A percentile compares a stretch with the other conserved stretches of the same genome.
phyloP scores from a whole-genome alignment of 2,888 invertebrate species.

The Drosophila hamatofila region DNA sequence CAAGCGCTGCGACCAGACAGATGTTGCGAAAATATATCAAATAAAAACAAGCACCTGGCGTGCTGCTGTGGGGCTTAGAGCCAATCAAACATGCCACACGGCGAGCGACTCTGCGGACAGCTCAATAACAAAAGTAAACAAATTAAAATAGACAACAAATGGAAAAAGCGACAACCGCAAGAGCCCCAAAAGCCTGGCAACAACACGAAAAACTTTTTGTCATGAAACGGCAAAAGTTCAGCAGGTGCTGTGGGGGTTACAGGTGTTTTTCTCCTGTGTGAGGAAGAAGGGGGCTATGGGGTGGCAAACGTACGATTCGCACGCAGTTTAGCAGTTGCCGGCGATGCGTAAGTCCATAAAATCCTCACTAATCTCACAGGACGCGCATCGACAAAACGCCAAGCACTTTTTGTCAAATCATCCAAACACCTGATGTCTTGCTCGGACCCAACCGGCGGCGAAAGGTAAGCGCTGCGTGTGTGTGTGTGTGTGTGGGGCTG shows the following conservation, averaged over 20 bases:
- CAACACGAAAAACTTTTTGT: slow-evolving; percentile 59
- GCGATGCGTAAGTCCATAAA: slow-evolving; percentile 76
- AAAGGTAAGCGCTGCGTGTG: neutral
- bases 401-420: slow-evolving; percentile 82
- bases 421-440: slow-evolving; percentile 82
- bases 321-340: slow-evolving; percentile 66
- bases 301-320: slow-evolving; percentile 49
- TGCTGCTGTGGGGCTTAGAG: slow-evolving; percentile 57
- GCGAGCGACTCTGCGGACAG: slow-evolving; percentile 39
- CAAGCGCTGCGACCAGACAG: slow-evolving; percentile 55
- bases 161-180: slow-evolving; percentile 63
- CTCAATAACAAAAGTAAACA: slow-evolving; percentile 81
- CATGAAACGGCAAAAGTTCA: slow-evolving; percentile 75
- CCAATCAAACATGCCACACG: slow-evolving; percentile 68
- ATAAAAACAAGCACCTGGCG: slow-evolving; percentile 38
- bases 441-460: slow-evolving; percentile 42
- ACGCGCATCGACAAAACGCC: slow-evolving; percentile 73
- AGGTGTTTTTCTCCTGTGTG: neutral
- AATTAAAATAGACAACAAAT: slow-evolving; percentile 78
- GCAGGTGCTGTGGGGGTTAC: slow-evolving; percentile 53
- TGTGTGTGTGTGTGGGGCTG: slow-evolving; percentile 9
- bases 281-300: neutral
- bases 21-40: slow-evolving; percentile 34
- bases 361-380: slow-evolving; percentile 76
- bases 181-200: slow-evolving; percentile 37